phyloP scores from a whole-genome alignment of 2,113 vertebrate genomes.

The Pluvianellus socialis region DNA sequence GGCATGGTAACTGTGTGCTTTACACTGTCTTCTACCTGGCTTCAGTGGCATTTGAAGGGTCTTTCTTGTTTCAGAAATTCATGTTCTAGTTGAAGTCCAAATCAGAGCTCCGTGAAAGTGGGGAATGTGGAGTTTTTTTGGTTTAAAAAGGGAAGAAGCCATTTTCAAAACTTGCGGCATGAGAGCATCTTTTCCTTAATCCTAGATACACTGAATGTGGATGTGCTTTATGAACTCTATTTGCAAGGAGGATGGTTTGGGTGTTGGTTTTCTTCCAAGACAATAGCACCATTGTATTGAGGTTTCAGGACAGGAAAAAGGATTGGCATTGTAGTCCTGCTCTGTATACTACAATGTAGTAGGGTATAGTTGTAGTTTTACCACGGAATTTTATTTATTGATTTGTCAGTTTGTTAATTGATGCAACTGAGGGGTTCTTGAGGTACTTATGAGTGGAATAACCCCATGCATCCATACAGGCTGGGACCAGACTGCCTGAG shows the following conservation, averaged over 20 bases:
- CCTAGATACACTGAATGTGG: neutral
- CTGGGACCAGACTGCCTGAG: no score
- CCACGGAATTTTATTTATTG: neutral
- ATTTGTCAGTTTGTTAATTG: neutral
- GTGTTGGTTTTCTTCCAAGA: neutral
- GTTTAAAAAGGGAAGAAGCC: neutral
- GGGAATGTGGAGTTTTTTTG: neutral
- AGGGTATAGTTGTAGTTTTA: neutral
- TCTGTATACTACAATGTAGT: neutral
- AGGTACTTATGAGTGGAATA: neutral
- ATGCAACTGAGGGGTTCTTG: neutral
- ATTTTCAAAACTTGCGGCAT: neutral
- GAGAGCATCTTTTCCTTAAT: neutral
- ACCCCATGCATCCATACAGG: neutral
- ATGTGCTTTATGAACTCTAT: neutral
- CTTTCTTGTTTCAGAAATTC: neutral
- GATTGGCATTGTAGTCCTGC: neutral
- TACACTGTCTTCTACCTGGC: neutral
- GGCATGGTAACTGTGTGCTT: neutral
- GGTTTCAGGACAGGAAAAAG: neutral
- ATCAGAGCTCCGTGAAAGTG: neutral
- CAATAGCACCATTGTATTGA: neutral
- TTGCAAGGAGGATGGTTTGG: neutral
- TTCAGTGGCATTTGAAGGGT: neutral
- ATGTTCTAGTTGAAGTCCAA: neutral